Percentiles rank a stretch among this genome's conserved stretches.
These are phyloP conservation scores for Euphonia xanthogaster DNA, from an alignment of 2,797 vertebrate genomes.

Conservation along the genomic window DNA sequence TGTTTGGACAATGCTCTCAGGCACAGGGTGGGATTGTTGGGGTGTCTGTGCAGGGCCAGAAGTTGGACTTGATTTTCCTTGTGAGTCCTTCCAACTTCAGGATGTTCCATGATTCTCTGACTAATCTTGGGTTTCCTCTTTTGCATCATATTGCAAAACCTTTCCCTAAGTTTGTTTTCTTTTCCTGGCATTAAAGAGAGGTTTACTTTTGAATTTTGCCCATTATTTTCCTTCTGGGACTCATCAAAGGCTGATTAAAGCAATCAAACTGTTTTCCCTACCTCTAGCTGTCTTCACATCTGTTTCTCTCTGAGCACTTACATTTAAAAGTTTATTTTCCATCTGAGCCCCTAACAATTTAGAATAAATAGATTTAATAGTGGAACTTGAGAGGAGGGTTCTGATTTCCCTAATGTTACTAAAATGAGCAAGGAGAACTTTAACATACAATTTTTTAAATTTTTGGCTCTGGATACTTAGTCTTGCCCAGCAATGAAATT, in stretches of 20 bases:
- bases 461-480: neutral
- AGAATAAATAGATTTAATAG: neutral
- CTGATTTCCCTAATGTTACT: neutral
- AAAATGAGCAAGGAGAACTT: neutral
- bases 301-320: neutral
- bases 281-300: neutral
- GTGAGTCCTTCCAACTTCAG: neutral
- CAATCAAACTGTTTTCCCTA: neutral
- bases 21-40: neutral
- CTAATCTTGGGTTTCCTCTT: neutral
- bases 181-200: neutral
- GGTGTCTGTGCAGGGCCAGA: neutral
- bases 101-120: neutral
- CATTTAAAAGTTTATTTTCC: neutral
- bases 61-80: neutral
- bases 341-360: neutral
- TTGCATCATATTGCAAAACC: accelerated
- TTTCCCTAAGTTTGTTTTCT: neutral
- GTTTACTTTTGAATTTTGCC: neutral
- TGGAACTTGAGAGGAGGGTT: neutral
- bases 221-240: neutral
- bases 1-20: neutral
- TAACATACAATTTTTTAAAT: neutral
- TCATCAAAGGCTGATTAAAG: neutral
- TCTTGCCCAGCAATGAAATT: neutral